These are phyloP conservation scores for Nemotelus nigrinus DNA, from an alignment of 2,888 invertebrate genomes.

Conservation along the genomic window DNA sequence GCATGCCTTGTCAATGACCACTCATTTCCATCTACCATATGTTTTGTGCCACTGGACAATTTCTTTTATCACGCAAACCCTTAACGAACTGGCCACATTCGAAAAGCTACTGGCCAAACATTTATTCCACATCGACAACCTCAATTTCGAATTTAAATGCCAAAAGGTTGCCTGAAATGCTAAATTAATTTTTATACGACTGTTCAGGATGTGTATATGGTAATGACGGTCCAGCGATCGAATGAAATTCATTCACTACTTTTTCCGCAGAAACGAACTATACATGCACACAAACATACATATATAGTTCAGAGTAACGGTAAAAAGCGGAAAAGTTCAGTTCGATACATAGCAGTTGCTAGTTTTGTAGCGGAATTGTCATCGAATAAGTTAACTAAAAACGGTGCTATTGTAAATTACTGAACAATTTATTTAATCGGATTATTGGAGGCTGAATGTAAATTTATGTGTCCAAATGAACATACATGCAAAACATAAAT, in stretches of 20 bases:
- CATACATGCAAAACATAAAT: conserved; percentile 25
- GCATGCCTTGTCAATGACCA: not conserved
- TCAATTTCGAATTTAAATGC: conserved; percentile 24
- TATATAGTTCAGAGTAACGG: not conserved
- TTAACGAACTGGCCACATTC: not conserved
- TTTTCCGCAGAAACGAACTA: not conserved
- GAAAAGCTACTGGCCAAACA: not conserved
- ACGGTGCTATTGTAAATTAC: conserved; percentile 38
- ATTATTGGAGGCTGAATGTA: conserved; percentile 27
- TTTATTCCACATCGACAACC: conserved; percentile 8
- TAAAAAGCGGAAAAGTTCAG: not conserved
- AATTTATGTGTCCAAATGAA: conserved; percentile 34
- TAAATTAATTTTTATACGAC: conserved; percentile 35
- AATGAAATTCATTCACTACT: not conserved
- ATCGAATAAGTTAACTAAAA: conserved; percentile 41
- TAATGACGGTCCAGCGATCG: not conserved
- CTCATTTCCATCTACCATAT: not conserved
- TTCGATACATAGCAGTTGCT: not conserved
- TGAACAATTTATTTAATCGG: conserved; percentile 44
- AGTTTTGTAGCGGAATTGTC: conserved; percentile 29
- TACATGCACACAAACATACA: not conserved
- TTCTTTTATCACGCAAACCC: too few relatives aligned
- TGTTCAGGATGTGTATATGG: conserved; percentile 6
- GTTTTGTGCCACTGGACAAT: not conserved
- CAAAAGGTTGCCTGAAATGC: conserved; percentile 16